These are phyloP conservation scores for Sebastes alutus DNA, from an alignment of 2,797 vertebrate genomes.

Conservation along the genomic window DNA sequence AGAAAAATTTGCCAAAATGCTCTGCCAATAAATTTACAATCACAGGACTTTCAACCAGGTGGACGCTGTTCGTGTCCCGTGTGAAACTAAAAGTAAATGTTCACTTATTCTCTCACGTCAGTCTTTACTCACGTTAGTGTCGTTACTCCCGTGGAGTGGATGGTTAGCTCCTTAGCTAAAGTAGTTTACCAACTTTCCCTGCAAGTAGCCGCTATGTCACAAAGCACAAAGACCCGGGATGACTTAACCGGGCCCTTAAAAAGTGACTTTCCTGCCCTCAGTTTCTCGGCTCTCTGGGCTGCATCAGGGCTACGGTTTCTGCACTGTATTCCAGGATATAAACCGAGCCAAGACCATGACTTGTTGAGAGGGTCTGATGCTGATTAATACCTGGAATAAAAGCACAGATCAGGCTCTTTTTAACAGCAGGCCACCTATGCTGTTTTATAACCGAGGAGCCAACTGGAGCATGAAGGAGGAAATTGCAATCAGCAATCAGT, in stretches of 20 bases:
- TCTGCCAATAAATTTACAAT: too few relatives aligned
- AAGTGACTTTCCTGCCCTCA: neutral
- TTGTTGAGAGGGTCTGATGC: slow-evolving; percentile 19
- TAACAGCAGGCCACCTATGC: slow-evolving; percentile 4
- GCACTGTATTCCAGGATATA: slow-evolving; percentile 3
- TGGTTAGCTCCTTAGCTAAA: neutral
- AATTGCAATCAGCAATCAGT: slow-evolving; percentile 43
- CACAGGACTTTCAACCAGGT: too few relatives aligned
- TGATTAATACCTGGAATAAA: slow-evolving; percentile 47
- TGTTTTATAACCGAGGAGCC: neutral
- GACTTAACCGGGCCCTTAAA: neutral
- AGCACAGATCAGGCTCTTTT: neutral
- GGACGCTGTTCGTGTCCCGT: too few relatives aligned
- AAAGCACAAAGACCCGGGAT: neutral
- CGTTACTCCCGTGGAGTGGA: neutral
- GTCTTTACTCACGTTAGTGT: too few relatives aligned
- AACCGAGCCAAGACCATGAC: slow-evolving; percentile 7
- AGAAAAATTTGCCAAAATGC: too few relatives aligned
- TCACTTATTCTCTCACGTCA: too few relatives aligned
- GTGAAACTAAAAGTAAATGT: too few relatives aligned
- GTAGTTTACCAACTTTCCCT: neutral
- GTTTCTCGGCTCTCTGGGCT: neutral
- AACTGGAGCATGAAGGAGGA: slow-evolving; percentile 1
- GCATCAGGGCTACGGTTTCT: neutral
- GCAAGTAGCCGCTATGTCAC: neutral